These are phyloP conservation scores for Muscicapa adusta DNA, from an alignment of 2,113 vertebrate species.

Conservation along the genomic window DNA sequence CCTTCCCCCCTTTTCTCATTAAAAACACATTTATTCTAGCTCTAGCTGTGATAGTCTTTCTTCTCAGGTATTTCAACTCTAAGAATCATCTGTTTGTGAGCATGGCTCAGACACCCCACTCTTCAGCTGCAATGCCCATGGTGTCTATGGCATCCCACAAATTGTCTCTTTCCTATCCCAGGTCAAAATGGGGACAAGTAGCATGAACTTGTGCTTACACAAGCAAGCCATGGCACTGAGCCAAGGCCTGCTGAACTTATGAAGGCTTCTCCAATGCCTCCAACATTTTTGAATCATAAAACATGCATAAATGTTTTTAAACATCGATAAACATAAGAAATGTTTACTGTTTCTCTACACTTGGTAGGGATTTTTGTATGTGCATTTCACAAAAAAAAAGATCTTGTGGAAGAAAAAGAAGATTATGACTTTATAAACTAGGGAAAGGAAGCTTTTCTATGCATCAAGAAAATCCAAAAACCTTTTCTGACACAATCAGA, in stretches of 20 bases:
- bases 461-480: neutral
- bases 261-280: neutral
- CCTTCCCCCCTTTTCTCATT: neutral
- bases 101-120: neutral
- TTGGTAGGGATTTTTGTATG: neutral
- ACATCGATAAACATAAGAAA: neutral
- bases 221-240: neutral
- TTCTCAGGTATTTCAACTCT: neutral
- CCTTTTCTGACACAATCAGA: neutral
- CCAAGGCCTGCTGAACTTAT: neutral
- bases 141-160: rapidly evolving
- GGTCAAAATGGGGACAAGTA: neutral
- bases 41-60: neutral
- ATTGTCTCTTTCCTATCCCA: neutral
- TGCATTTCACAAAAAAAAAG: neutral
- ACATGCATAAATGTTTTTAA: neutral
- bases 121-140: neutral
- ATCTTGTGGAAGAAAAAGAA: neutral
- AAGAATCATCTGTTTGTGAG: neutral
- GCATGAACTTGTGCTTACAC: neutral
- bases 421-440: neutral
- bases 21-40: neutral
- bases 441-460: neutral
- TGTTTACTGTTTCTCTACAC: neutral
- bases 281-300: neutral